Conservation (phyloP, 2,888 invertebrate species). For the Copidosoma aretas region DNA sequence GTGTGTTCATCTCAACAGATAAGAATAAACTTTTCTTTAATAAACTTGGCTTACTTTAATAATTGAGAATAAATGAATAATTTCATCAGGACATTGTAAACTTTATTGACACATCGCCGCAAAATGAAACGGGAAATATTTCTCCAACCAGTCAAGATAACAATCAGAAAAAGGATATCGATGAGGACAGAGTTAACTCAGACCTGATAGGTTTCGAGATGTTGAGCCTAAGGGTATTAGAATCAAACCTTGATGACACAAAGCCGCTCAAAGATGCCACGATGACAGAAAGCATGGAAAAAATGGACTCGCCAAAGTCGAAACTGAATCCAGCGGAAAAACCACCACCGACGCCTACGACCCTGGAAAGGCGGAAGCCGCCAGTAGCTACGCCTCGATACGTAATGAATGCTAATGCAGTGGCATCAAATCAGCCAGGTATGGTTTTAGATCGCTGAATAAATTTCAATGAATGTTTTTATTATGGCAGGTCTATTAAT, state of each 20-base stretch:
- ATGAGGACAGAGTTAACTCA: conserved; percentile 22
- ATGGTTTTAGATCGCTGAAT: conserved; percentile 1
- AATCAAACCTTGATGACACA: conserved; percentile 1
- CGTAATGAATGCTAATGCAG: conserved; percentile 50
- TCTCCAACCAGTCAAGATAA: conserved; percentile 12
- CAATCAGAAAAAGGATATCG: conserved; percentile 30
- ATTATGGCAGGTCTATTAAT: too few species aligned
- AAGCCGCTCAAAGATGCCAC: conserved; percentile 18
- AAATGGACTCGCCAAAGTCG: conserved; percentile 42
- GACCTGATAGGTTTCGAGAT: conserved; percentile 32
- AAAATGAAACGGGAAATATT: background rate
- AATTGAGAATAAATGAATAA: too few species aligned
- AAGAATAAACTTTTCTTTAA: too few species aligned
- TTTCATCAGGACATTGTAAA: too few species aligned
- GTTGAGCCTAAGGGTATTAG: conserved; percentile 19
- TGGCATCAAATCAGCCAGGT: conserved; percentile 29
- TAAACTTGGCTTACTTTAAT: too few species aligned
- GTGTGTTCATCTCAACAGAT: too few species aligned
- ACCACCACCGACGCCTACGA: conserved; percentile 51
- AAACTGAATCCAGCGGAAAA: conserved; percentile 56
- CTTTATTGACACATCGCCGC: too few species aligned
- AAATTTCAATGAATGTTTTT: background rate
- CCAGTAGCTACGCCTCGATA: conserved; percentile 68
- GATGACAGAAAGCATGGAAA: conserved; percentile 38
- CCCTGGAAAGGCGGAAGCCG: conserved; percentile 62